phyloP scores from a whole-genome alignment of 2,113 vertebrate genomes.

The Sialia sialis region DNA sequence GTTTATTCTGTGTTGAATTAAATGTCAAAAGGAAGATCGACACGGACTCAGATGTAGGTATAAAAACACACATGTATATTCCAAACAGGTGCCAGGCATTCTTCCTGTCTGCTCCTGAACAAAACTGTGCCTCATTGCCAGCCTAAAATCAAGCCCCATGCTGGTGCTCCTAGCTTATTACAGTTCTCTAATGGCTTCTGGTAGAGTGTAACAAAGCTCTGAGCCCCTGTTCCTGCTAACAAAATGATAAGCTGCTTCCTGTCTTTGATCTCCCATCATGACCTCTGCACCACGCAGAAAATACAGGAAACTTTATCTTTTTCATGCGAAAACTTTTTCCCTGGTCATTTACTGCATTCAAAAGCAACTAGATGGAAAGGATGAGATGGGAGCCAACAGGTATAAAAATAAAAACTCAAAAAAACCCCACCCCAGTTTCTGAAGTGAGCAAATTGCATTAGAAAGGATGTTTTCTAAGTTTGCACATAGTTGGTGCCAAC shows the following conservation, averaged over 20 bases:
- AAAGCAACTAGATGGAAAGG: neutral
- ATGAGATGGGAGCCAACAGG: neutral
- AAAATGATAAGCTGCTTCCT: constrained; percentile 40
- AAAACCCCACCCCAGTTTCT: neutral
- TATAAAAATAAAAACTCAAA: neutral
- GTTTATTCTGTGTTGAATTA: neutral
- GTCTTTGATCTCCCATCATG: constrained; percentile 15
- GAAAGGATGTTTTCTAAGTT: neutral
- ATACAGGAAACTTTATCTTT: constrained; percentile 20
- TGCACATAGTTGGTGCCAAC: neutral
- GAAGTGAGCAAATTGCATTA: neutral
- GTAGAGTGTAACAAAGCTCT: constrained; percentile 11
- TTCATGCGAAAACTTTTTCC: neutral
- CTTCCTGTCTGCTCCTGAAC: neutral
- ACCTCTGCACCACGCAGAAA: neutral
- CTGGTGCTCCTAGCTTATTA: constrained; percentile 14
- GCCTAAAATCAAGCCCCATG: neutral
- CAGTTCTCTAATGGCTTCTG: neutral
- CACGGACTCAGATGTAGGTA: neutral
- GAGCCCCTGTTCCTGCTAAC: neutral
- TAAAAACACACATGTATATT: neutral
- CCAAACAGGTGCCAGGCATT: neutral
- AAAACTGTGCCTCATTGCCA: neutral
- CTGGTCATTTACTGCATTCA: neutral
- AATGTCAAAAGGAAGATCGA: neutral